Conservation (phyloP, 2,113 vertebrate species). For the Periophthalmus modestus region DNA sequence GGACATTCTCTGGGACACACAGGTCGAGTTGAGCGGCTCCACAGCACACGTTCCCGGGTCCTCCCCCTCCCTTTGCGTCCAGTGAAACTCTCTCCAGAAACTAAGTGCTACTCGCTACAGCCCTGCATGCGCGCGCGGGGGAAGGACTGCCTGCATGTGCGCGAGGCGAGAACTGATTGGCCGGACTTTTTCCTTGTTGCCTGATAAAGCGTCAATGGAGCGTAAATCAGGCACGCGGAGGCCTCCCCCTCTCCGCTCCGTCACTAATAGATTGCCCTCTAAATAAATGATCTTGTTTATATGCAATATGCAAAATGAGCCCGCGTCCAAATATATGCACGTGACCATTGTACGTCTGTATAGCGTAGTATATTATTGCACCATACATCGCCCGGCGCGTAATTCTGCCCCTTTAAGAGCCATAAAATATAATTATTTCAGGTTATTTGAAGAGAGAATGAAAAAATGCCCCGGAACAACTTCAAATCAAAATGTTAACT, state of each 20-base stretch:
- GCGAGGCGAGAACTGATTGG: conserved; percentile 95
- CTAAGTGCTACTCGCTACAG: conserved; percentile 80
- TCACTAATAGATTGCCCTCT: conserved; percentile 42
- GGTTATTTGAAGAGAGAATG: background rate
- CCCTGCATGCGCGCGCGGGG: conserved; percentile 74
- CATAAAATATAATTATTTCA: background rate
- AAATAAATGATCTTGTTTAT: conserved; percentile 75
- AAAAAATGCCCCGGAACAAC: background rate
- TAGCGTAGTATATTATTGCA: background rate
- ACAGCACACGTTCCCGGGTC: background rate
- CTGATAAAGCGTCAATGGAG: conserved; percentile 93
- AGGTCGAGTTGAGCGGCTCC: conserved; percentile 78
- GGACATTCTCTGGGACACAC: conserved; percentile 90
- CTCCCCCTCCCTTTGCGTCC: conserved; percentile 14
- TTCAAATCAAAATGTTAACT: background rate
- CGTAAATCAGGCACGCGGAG: conserved; percentile 88
- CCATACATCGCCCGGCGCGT: background rate
- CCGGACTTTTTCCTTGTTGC: conserved; percentile 90
- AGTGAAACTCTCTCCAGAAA: conserved; percentile 67
- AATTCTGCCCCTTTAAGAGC: background rate
- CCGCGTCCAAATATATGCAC: conserved; percentile 39
- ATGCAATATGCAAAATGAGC: conserved; percentile 72
- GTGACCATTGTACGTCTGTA: background rate
- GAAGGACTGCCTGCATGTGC: conserved; percentile 75
- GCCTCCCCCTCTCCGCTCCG: background rate